A percentile compares a stretch with the other conserved stretches of the same genome.
Evolutionary conservation across 2,888 invertebrate genomes (phyloP).

Genomic region (Idaea biselata): DNA sequence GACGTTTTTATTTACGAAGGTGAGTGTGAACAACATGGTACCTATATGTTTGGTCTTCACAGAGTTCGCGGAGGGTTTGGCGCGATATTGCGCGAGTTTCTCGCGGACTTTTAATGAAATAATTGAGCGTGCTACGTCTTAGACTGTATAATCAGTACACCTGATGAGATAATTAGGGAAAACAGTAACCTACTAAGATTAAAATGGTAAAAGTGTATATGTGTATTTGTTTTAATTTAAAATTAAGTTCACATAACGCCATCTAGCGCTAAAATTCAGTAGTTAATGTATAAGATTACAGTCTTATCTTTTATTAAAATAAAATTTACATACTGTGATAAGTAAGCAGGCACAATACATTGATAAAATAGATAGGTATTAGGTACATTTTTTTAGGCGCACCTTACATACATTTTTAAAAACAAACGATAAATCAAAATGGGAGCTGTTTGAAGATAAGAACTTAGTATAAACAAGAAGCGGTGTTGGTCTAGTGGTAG

Average conservation of each 20-base stretch:
- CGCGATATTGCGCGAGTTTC: too few species aligned
- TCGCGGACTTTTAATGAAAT: too few species aligned
- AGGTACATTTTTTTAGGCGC: too few species aligned
- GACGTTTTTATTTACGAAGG: background rate
- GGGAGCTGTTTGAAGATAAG: background rate
- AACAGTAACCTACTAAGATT: too few species aligned
- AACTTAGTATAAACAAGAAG: background rate
- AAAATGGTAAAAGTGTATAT: too few species aligned
- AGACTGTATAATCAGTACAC: too few species aligned
- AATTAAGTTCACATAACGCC: background rate
- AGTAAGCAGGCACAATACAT: background rate
- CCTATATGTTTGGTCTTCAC: too few species aligned
- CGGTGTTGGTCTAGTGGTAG: too few species aligned
- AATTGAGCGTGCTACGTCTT: too few species aligned
- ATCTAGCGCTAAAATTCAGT: background rate
- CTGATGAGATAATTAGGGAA: too few species aligned
- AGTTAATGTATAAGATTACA: background rate
- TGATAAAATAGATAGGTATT: too few species aligned
- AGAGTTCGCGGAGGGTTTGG: too few species aligned
- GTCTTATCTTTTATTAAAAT: background rate
- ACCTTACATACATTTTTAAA: background rate
- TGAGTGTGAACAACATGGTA: background rate
- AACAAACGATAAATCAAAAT: constrained; percentile 8
- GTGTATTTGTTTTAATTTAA: background rate
- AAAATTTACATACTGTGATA: background rate